Base-by-base conservation (phyloP, 2,888 invertebrate genomes). In the Rhagophthalmus giganteus region DNA sequence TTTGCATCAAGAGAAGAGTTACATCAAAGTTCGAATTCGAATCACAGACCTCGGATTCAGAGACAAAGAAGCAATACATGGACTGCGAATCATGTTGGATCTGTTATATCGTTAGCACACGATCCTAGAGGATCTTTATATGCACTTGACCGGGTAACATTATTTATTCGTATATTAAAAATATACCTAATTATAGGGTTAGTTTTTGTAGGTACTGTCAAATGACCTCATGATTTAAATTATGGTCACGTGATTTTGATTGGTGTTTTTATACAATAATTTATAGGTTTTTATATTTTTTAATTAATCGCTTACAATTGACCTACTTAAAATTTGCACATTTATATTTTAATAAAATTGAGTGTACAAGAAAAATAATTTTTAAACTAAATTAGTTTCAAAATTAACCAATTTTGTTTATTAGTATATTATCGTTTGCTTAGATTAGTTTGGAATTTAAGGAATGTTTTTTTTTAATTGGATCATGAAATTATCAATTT, bases 11-110 rank as follows among this genome's bases (percentile, higher is more conserved):
- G 47, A 33, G 40, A 46, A 7, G 30, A 45, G 28, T 31, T 51
- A 13, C 13, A 39, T 7, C 11, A 13, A 26, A 28, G 20, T 11
- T 26, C 30, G 6, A 13, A 34, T 13, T 27, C 38, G 6, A 31
- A 28, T 34, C 9, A 5, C 7, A 44, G 45, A 41, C 48, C 45
- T 11, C 33, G 32, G 2, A 34, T 50, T 38, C 48, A 55, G 11
- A 42, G 59, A 42, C 59, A 46, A 50, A 55, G 59, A 40, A 59
- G 59, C 33, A 59, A 57, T 35, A 59, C 59, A 25, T 59, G 59
- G 59, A 33, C 52, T 4, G 28, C 35, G 16, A 47, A 33, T 30
- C 48, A 46, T 30, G 37, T 48, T n/a, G 34, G 40, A 20, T 45
- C 56, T 14, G 48, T 54, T 8, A 25, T 51, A 9, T 37, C 54